A percentile compares a stretch with the other conserved stretches of the same genome.
Evolutionary conservation across 2,113 vertebrate species (phyloP).

Genomic region (Ardeotis arabs): DNA sequence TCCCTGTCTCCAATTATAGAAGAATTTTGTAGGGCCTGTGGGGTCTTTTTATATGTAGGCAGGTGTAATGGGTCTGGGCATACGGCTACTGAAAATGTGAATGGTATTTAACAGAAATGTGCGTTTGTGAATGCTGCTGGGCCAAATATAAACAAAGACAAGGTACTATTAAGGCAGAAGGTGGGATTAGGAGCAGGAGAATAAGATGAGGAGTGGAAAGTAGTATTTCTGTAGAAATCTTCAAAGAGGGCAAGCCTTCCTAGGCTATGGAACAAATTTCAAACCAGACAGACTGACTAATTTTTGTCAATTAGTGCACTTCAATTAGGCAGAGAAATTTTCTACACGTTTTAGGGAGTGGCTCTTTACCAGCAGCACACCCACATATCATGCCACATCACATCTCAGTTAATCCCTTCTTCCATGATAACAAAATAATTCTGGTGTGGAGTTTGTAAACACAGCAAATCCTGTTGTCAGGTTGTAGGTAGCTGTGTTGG

Average conservation of each 20-base stretch:
- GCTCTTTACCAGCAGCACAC: neutral
- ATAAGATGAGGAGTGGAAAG: rapidly evolving
- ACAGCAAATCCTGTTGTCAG: neutral
- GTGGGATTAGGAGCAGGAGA: neutral
- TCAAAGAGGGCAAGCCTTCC: neutral
- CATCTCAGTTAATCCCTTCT: neutral
- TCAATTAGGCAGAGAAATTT: neutral
- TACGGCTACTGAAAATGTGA: rapidly evolving
- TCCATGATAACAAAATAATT: neutral
- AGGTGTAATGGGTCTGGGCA: rapidly evolving
- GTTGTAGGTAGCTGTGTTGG: neutral
- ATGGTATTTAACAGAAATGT: rapidly evolving
- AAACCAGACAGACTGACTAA: neutral
- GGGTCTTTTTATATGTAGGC: rapidly evolving
- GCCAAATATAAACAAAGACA: rapidly evolving
- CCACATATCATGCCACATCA: neutral
- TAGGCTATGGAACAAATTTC: neutral
- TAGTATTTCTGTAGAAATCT: neutral
- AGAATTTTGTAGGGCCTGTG: rapidly evolving
- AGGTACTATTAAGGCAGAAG: neutral
- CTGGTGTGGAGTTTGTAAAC: neutral
- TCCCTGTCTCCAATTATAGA: rapidly evolving
- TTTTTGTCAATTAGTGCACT: neutral
- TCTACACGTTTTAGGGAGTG: neutral
- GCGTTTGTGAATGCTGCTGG: rapidly evolving